These are phyloP conservation scores for Neocrepidodera transversa DNA, from an alignment of 2,888 invertebrate species.

Conservation along the genomic window DNA sequence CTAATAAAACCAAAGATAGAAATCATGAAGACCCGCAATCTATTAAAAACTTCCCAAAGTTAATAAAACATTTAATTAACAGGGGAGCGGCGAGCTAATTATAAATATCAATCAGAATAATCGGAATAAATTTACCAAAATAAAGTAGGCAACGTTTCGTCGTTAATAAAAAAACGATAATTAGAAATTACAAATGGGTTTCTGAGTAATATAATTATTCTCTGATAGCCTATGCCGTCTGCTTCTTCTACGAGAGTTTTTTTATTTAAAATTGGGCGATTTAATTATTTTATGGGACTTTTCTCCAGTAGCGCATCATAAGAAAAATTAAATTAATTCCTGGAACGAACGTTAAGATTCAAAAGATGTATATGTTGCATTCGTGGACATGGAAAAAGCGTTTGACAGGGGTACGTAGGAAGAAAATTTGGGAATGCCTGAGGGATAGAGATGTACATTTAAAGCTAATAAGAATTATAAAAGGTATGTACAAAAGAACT, in stretches of 20 bases:
- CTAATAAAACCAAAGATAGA: not conserved
- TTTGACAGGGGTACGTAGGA: no score
- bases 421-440: no score
- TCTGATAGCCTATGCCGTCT: not conserved
- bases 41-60: not conserved
- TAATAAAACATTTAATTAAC: conserved; percentile 11
- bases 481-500: no score
- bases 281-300: not conserved
- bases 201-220: not conserved
- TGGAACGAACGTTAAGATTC: not conserved
- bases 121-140: not conserved
- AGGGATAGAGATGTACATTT: no score
- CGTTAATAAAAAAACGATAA: conserved; percentile 10
- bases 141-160: not conserved
- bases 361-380: no score
- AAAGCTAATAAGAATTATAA: no score
- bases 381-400: no score
- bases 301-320: not conserved
- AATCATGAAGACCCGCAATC: not conserved
- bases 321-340: not conserved
- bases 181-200: conserved; percentile 12
- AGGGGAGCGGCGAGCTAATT: conserved; percentile 5
- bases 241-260: not conserved
- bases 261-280: not conserved
- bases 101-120: not conserved